Conservation (phyloP, 2,888 invertebrate species). For the Platycheirus albimanus region DNA sequence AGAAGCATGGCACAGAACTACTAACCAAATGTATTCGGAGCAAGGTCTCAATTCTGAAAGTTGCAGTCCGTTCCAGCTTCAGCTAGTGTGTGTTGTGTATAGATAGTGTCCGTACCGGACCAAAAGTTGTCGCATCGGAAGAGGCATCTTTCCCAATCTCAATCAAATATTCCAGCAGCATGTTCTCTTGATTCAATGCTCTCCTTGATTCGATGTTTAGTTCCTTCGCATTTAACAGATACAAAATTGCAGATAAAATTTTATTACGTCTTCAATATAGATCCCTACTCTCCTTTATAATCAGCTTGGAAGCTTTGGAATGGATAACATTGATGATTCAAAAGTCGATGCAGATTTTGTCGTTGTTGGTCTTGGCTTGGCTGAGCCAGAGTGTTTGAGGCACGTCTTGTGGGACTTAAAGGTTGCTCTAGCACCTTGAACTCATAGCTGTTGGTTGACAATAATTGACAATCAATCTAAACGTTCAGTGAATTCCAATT, state of each 20-base stretch:
- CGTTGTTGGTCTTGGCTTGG: too few species aligned
- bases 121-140: constrained; percentile 49
- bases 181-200: constrained; percentile 5
- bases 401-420: constrained; percentile 55
- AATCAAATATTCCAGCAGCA: constrained; percentile 16
- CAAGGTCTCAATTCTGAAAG: constrained; percentile 59
- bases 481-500: constrained; percentile 64
- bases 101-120: constrained; percentile 4
- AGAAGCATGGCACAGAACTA: constrained; percentile 18
- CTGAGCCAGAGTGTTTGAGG: too few species aligned
- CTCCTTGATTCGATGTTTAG: neutral
- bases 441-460: constrained; percentile 43
- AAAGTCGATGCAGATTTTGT: constrained; percentile 8
- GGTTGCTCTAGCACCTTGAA: constrained; percentile 71
- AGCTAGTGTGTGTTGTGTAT: neutral
- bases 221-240: constrained; percentile 11
- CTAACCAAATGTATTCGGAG: constrained; percentile 39
- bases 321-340: constrained; percentile 33
- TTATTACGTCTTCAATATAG: constrained; percentile 17
- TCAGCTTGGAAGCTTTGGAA: constrained; percentile 4
- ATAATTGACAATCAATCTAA: constrained; percentile 65
- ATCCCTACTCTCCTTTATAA: constrained; percentile 36
- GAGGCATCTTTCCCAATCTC: constrained; percentile 50
- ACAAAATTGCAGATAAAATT: constrained; percentile 30
- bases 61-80: constrained; percentile 33